Evolutionary conservation across 2,888 invertebrate species (phyloP), one percentile per base, ranked within the genome.

Genomic region (Nasonovia ribisnigri): DNA sequence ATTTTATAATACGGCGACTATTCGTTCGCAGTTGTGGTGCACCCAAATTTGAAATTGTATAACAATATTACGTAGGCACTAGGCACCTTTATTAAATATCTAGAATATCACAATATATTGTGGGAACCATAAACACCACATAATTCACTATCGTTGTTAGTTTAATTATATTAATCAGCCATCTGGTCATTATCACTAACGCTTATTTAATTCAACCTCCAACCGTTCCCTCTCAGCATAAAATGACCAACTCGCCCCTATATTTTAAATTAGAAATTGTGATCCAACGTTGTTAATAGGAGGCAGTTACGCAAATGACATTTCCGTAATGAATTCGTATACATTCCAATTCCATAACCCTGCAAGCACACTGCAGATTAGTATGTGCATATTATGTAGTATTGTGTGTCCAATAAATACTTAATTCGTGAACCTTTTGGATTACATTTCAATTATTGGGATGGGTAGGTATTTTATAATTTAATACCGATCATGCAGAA

Each of bases 191-290:
- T 67, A 77, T 90, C 67, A 16, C 24, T 43, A 36, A 36, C 26
- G 46, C n/a, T n/a, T 16, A 42, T 57, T 90, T 20, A 11, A 89
- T 5, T 77, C 20, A 36, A 20, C n/a, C 20, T 20, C 36, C 3
- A 6, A 60, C 8, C 8, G 29, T 20, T 46, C 2, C 46, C 36
- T 77, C 90, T 67, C 2, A 5, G 46, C 46, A 90, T 60, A 46
- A 90, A n/a, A 90, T 60, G 29, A 48, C 48, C 11, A 29, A 26
- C 57, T 89, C 11, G 6, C 5, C 8, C 67, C 26, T 42, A n/a
- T 42, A n/a, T 90, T 90, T 90, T 90, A 90, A 60, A 46, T 90
- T 90, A 90, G 46, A 20, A 60, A n/a, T 90, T 67, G 43, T n/a
- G 46, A 90, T 36, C 20, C 4, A 46, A 90, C 11, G 20, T 46